A percentile compares a stretch with the other conserved stretches of the same genome.
Evolutionary conservation across 1,140 invertebrate genomes (phyloP).

Genomic region (Halesus radiatus): DNA sequence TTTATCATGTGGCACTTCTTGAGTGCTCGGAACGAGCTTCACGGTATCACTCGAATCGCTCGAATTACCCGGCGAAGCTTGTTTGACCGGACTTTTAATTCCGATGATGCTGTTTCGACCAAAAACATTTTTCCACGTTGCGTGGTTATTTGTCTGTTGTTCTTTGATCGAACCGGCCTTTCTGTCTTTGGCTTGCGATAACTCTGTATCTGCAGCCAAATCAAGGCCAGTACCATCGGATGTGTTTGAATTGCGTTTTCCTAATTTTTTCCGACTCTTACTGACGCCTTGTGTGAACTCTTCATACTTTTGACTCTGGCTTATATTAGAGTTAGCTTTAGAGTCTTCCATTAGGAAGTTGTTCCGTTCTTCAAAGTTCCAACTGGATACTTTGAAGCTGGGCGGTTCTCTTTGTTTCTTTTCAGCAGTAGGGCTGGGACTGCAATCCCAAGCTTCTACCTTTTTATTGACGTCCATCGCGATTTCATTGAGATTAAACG

Average conservation of each 20-base stretch:
- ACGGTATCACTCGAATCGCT: constrained; percentile 47
- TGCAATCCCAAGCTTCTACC: constrained; percentile 48
- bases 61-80: constrained; percentile 39
- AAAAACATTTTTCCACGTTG: constrained; percentile 48
- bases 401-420: constrained; percentile 45
- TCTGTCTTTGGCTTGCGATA: constrained; percentile 40
- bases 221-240: constrained; percentile 43
- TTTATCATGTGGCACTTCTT: constrained; percentile 45
- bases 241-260: constrained; percentile 49
- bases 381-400: constrained; percentile 48
- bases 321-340: constrained; percentile 42
- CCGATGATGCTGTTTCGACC: constrained; percentile 44
- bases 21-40: constrained; percentile 27
- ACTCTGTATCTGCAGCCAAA: constrained; percentile 39
- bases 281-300: constrained; percentile 43
- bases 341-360: constrained; percentile 36
- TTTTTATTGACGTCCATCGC: constrained; percentile 51
- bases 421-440: constrained; percentile 32
- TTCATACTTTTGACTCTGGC: constrained; percentile 48
- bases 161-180: constrained; percentile 37
- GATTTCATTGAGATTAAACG: constrained; percentile 51
- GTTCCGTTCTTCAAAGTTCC: constrained; percentile 47
- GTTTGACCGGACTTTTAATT: constrained; percentile 37
- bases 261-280: constrained; percentile 48
- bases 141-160: constrained; percentile 16